Conservation (phyloP, 2,797 vertebrate genomes). For the Arrhamphus sclerolepis region DNA sequence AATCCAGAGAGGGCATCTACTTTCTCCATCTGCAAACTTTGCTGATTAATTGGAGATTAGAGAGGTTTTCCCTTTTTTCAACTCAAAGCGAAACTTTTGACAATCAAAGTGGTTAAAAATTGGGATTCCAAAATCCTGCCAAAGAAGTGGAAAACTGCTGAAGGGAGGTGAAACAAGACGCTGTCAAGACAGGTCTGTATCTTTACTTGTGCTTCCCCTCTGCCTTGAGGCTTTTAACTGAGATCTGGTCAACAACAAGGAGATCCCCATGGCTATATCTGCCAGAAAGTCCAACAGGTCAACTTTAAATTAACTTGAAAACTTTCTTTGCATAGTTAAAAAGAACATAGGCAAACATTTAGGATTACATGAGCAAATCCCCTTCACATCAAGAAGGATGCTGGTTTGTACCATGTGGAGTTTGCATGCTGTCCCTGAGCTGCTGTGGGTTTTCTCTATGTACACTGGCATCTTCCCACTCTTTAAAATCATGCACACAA, state of each 20-base stretch:
- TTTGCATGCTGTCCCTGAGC: too few relatives aligned
- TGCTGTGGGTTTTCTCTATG: too few relatives aligned
- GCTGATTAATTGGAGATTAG: conserved; percentile 4
- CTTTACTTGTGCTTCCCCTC: conserved; percentile 50
- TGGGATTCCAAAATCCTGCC: conserved; percentile 70
- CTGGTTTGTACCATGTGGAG: too few relatives aligned
- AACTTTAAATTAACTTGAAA: conserved; percentile 54
- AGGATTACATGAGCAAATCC: neutral
- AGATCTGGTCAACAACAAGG: conserved; percentile 63
- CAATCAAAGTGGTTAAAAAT: conserved; percentile 63
- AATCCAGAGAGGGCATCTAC: conserved; percentile 21
- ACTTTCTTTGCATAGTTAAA: conserved; percentile 25
- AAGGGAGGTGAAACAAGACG: conserved; percentile 74
- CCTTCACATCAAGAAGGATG: too few relatives aligned
- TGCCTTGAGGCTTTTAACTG: conserved; percentile 61
- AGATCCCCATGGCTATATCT: conserved; percentile 72
- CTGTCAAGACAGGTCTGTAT: conserved; percentile 69
- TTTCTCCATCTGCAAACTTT: conserved; percentile 15
- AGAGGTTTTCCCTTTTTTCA: conserved; percentile 50
- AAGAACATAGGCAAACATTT: neutral
- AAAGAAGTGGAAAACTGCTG: conserved; percentile 76
- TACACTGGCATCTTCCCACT: too few relatives aligned
- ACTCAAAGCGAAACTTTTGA: conserved; percentile 59
- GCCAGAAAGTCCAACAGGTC: conserved; percentile 64
- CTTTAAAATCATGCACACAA: too few relatives aligned